phyloP scores from a whole-genome alignment of 1,140 invertebrate genomes.

The Heterodera carotae region DNA sequence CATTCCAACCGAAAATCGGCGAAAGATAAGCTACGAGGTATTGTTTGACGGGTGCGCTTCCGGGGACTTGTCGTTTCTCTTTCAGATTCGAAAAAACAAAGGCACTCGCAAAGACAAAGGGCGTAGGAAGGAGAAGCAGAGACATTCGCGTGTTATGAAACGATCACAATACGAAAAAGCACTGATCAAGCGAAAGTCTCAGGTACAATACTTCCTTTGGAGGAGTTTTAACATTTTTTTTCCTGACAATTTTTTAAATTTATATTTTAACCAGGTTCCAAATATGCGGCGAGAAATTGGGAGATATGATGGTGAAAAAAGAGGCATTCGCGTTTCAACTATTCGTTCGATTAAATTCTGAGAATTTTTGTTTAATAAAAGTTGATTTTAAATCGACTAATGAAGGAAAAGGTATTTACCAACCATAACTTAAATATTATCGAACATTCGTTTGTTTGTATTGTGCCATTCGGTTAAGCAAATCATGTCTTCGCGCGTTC shows the following conservation, averaged over 20 bases:
- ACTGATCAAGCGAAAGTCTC: slow-evolving; percentile 41
- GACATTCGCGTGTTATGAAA: slow-evolving; percentile 46
- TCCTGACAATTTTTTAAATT: too few relatives aligned
- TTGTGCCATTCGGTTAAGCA: too few relatives aligned
- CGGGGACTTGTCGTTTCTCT: background rate
- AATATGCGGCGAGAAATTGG: slow-evolving; percentile 35
- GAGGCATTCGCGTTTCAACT: slow-evolving; percentile 38
- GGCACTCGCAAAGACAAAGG: slow-evolving; percentile 29
- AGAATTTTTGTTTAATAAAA: slow-evolving; percentile 1
- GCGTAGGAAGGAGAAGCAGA: slow-evolving; percentile 25
- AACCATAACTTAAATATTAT: too few relatives aligned
- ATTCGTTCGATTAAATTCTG: slow-evolving; percentile 42
- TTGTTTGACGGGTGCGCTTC: background rate
- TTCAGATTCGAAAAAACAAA: slow-evolving; percentile 51
- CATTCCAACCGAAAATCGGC: background rate
- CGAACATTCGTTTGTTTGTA: too few relatives aligned
- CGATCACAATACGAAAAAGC: slow-evolving; percentile 44
- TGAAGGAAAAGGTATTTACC: too few relatives aligned
- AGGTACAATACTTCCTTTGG: slow-evolving; percentile 26
- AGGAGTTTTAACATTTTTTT: background rate
- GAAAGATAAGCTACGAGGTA: slow-evolving; percentile 39
- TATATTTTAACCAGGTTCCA: slow-evolving; percentile 30
- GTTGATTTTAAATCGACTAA: slow-evolving; percentile 4
- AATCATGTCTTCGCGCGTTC: slow-evolving; percentile 16
- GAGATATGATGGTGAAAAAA: slow-evolving; percentile 48